Base-by-base conservation (phyloP, 2,888 invertebrate genomes). In the Drosophila vallismaia region DNA sequence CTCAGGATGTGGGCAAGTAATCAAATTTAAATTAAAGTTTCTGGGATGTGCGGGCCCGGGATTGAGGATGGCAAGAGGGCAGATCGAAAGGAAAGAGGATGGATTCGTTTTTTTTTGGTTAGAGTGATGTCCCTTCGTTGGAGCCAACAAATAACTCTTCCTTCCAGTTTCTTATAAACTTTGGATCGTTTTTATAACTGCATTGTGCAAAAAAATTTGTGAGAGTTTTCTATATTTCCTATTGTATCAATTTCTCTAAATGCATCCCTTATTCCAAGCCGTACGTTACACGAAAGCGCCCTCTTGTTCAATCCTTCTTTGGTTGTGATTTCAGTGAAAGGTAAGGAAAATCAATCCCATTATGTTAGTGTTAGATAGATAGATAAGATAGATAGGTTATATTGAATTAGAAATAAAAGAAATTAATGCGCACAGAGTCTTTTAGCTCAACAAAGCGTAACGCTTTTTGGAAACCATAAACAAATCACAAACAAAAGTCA, bases 21-120 rank as follows among this genome's bases (percentile, higher is more conserved):
- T 88, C 80, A 83, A 88, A 83, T 83, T 86, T 79, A 79, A 88
- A 88, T 88, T 88, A 83, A 86, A 83, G 63, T 76, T 64, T 50
- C 75, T 46, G 62, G 36, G 40, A 38, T 42, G 71, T 45, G 29
- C 66, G 33, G 64, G 53, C 29, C 40, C 42, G 60, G 40, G 73
- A 58, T 52, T 63, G 33, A 28, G 49, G 42, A 40, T 40, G 31
- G 31, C 10, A 14, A 28, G 29, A n/a, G 33, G 44, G 1, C 5
- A 7, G 9, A 14, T n/a, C 42, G 31, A 7, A 33, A 4, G 33
- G 31, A 33, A 9, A 6, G 6, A 31, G 19, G 26, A 19, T 14
- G 12, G 9, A 7, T 14, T 14, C 14, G 10, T 57, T 28, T 26
- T 2, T 0, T 7, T 40, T 19, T 19, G 28, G 28, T 6, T 42